phyloP scores from a whole-genome alignment of 2,113 vertebrate genomes.

The Sterna hirundo region DNA sequence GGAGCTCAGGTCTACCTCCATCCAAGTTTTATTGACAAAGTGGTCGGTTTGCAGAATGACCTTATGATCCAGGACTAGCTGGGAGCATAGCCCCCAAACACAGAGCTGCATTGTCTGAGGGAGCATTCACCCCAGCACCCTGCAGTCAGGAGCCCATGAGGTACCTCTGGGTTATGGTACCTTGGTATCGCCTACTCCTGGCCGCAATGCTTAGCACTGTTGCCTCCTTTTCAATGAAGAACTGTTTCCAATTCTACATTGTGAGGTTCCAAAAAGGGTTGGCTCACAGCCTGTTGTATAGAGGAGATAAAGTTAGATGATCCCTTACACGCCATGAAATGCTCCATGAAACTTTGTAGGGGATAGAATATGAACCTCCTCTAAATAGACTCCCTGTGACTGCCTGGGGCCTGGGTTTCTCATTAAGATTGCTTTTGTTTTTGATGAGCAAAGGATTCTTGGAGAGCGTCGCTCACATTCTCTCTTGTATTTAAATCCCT shows the following conservation, averaged over 20 bases:
- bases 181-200: background rate
- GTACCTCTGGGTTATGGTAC: background rate
- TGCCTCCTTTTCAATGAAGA: background rate
- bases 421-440: background rate
- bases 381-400: background rate
- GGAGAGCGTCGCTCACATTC: background rate
- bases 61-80: background rate
- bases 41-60: background rate
- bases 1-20: background rate
- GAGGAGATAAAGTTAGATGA: conserved; percentile 34
- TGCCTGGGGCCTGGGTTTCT: background rate
- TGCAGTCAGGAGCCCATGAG: background rate
- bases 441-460: background rate
- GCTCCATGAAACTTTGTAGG: conserved; percentile 31
- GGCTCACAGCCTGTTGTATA: background rate
- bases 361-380: conserved; percentile 1
- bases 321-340: background rate
- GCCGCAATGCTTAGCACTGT: background rate
- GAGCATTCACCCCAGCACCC: background rate
- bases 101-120: accelerated
- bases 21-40: background rate
- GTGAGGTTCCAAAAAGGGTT: background rate
- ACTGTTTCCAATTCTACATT: background rate
- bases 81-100: background rate
- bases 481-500: background rate